Evolutionary conservation across 2,888 invertebrate genomes (phyloP).

Genomic region (Hofmannophila pseudospretella): DNA sequence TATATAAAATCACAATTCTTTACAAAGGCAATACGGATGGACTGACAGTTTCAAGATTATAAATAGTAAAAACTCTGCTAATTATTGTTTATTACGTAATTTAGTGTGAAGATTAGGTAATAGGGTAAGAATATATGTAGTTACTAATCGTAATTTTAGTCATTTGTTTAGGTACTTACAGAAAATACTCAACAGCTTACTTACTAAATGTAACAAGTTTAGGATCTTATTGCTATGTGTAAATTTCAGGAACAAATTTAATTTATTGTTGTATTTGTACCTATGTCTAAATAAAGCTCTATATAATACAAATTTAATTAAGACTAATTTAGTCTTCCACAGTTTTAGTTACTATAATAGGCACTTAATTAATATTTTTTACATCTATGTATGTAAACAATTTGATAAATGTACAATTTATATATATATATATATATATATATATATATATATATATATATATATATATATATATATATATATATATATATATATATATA

Average conservation of each 20-base stretch:
- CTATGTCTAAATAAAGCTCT: conserved; percentile 36
- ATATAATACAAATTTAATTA: conserved; percentile 34
- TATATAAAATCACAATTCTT: conserved; percentile 51
- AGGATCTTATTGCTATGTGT: not conserved
- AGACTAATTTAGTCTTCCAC: conserved; percentile 25
- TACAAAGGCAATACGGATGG: conserved; percentile 44
- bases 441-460: no score
- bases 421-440: not conserved
- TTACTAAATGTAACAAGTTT: conserved; percentile 17
- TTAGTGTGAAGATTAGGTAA: no score
- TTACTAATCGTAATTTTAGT: no score
- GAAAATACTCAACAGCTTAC: conserved; percentile 19
- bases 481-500: no score
- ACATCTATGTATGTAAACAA: not conserved
- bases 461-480: no score
- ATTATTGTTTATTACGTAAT: no score
- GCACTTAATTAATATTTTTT: no score
- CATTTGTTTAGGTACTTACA: not conserved
- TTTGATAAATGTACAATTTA: not conserved
- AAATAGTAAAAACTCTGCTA: no score
- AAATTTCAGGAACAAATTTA: conserved; percentile 39
- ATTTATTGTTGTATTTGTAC: conserved; percentile 19
- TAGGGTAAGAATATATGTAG: no score
- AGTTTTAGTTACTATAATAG: not conserved
- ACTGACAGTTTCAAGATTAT: conserved; percentile 8